Evolutionary conservation across 2,797 vertebrate species (phyloP), one percentile per base, ranked within the genome.

Genomic region (Malacoraja senta): DNA sequence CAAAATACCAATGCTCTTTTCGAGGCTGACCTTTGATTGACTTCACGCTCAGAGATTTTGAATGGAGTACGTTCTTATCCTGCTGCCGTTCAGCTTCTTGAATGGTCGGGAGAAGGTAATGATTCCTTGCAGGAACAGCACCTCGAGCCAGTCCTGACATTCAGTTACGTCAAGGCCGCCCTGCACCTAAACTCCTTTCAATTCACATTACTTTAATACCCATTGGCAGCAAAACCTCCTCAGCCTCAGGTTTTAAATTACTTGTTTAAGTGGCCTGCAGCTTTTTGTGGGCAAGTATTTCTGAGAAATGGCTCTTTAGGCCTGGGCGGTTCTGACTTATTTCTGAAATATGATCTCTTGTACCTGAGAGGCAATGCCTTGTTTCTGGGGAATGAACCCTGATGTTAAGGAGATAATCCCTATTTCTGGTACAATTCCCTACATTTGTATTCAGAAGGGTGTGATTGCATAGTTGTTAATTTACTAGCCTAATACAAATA

Each of bases 11-110:
- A 35, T 1, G 84, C 84, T 88, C 84, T 32, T 88, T 88, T 68
- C 19, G n/a, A 88, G n/a, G n/a, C n/a, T 88, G 84, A 88, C 84
- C 84, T 88, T 88, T 88, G 17, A 68, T 68, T 88, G 84, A 88
- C 84, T 35, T 88, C 19, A 68, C 10, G 61, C 84, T 68, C n/a
- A 21, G 61, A 8, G n/a, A 32, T 68, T 65, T 32, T 88, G 63
- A 88, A 88, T 88, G 63, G 84, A 88, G 84, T 21, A 61, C 8
- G 58, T 65, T 88, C 65, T 68, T 65, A n/a, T 61, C 2, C n/a
- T 19, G n/a, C 63, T 32, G n/a, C 35, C 17, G n/a, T 17, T 68
- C 84, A 26, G 19, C 7, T 1, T 35, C 29, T 32, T 35, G 61
- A 19, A 7, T 9, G 63, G n/a, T 15, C 10, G 77, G 77, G 76